Evolutionary conservation across 2,888 invertebrate genomes (phyloP).

Genomic region (Phrixothrix hirtus): DNA sequence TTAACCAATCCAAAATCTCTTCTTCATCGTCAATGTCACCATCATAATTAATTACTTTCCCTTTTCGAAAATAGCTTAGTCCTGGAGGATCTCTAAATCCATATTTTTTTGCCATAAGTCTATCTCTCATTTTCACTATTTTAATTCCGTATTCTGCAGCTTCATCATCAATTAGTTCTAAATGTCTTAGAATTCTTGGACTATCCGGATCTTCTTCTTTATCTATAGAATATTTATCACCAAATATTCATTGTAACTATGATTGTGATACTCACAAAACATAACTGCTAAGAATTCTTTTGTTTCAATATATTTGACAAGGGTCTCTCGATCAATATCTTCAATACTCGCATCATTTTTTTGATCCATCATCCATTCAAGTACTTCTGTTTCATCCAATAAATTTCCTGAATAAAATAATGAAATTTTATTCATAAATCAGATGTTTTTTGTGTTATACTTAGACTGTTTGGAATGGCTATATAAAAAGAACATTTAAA

Average conservation of each 20-base stretch:
- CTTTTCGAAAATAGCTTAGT: constrained; percentile 87
- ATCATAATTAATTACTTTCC: constrained; percentile 87
- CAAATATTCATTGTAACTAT: no score
- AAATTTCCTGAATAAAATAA: constrained; percentile 64
- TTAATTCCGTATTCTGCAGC: constrained; percentile 90
- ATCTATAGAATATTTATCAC: constrained; percentile 60
- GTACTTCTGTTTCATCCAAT: constrained; percentile 77
- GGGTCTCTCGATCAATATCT: constrained; percentile 80
- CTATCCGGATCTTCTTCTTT: constrained; percentile 82
- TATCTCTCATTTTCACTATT: constrained; percentile 84
- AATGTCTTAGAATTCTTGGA: constrained; percentile 78
- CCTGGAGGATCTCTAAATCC: constrained; percentile 89
- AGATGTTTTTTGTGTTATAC: no score
- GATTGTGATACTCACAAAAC: constrained; percentile 75
- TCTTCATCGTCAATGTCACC: constrained; percentile 92
- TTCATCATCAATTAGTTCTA: constrained; percentile 90
- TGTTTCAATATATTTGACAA: constrained; percentile 82
- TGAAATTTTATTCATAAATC: constrained; percentile 1
- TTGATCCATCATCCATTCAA: constrained; percentile 90
- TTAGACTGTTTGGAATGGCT: constrained; percentile 48
- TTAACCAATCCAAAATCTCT: constrained; percentile 86
- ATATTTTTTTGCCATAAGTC: constrained; percentile 91
- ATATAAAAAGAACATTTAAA: constrained; percentile 22
- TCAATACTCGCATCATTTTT: constrained; percentile 91
- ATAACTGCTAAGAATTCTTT: constrained; percentile 91